Base-by-base conservation (phyloP, 2,113 vertebrate species). In the Gorsachius goisagi region DNA sequence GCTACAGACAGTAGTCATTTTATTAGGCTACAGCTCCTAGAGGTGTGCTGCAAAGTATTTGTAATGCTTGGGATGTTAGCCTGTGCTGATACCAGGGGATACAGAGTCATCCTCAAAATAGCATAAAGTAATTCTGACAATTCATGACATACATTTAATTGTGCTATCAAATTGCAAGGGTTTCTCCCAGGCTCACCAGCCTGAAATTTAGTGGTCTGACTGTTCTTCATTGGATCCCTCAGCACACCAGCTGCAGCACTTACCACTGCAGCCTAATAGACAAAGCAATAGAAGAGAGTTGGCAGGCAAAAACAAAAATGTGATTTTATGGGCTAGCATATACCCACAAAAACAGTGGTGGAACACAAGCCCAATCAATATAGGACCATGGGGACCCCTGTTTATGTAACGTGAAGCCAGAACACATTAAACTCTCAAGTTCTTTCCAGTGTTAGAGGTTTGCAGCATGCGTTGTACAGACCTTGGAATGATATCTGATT, bases 331-430 rank as follows among this genome's bases (percentile, higher is more conserved):
- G 88, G 89, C 86, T 97, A 94, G 88, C 91, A 93, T 91, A 97
- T 94, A 97, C 92, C 95, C 95, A 95, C 96, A 97, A 96, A 97
- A 96, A 76, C 90, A 96, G 94, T 92, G 94, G 93, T 96, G 93
- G 95, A 97, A 96, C 91, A 96, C 93, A 96, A 95, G 96, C 78
- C 95, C 92, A 96, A 96, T 95, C 95, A 97, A 95, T 97, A 97
- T 80, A 90, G 95, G 96, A 93, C 97, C 94, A 52, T 52, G 26
- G 95, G 93, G 97, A 97, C 92, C 86, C 88, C 91, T 97, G 95
- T 97, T 97, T 98, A 97, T 95, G 90, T 94, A 98, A 98, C 85
- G 2, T 95, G 96, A 97, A 97, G 93, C 97, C 96, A 95, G 93
- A 95, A 96, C 89, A 76, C 88, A 97, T 97, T 97, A 97, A 96